Conservation (phyloP, 2,113 vertebrate species). For the Pollimyrus isidori region DNA sequence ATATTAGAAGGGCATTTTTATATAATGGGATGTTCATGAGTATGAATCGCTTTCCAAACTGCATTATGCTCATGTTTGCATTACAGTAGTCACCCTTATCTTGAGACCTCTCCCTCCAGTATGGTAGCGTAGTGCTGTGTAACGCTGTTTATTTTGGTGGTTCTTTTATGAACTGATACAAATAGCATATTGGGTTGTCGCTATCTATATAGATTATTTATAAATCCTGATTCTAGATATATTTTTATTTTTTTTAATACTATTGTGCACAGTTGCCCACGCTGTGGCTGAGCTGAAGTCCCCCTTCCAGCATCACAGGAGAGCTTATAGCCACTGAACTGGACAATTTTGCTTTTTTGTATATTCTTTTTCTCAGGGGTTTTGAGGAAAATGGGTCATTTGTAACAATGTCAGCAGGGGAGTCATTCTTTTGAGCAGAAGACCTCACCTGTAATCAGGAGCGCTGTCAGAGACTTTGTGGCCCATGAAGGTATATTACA, state of each 20-base stretch:
- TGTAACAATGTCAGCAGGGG: background rate
- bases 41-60: background rate
- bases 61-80: background rate
- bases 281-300: background rate
- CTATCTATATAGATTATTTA: background rate
- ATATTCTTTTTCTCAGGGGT: background rate
- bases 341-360: background rate
- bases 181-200: background rate
- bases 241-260: background rate
- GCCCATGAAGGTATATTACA: too few relatives aligned
- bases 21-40: background rate
- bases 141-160: too few relatives aligned
- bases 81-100: background rate
- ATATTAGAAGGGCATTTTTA: background rate
- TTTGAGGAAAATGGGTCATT: background rate
- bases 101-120: background rate
- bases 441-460: background rate
- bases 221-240: background rate
- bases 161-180: background rate
- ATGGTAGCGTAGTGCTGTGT: background rate
- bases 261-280: background rate
- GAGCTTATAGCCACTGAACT: background rate
- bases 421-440: background rate
- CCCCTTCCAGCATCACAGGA: background rate
- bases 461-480: too few relatives aligned